Evolutionary conservation across 2,113 vertebrate genomes (phyloP), one percentile per base, ranked within the genome.

Genomic region (Lutjanus erythropterus): DNA sequence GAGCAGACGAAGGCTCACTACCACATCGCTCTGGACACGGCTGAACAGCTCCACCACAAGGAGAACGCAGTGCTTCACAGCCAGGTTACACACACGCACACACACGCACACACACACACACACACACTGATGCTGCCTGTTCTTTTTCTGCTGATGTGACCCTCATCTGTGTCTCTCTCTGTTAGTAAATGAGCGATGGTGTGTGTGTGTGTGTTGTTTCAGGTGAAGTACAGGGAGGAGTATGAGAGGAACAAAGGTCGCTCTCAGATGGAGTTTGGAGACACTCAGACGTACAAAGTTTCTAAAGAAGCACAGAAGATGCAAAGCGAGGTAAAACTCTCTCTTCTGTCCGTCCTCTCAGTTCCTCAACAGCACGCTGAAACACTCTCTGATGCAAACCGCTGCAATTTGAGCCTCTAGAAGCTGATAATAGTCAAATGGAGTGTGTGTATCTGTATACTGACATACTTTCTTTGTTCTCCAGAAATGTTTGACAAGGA

Each of bases 181-280:
- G 37, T 74, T 31, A 27, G 12, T 44, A 5, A 16, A 10, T 16
- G 0, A 19, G 8, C 14, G 53, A 59, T 76, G 6, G 4, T 1
- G 5, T 39, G 44, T n/a, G n/a, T n/a, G n/a, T 50, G 29, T 72
- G 3, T 85, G 71, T 53, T 11, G 78, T 66, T 19, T 50, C 88
- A 99, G 98, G 95, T 98, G 65, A 97, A 96, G 58, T 99, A 99
- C 93, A 96, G 92, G 81, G 95, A 97, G 86, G 95, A 96, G 16
- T 97, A 97, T 69, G 96, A 98, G 91, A 96, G 94, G 92, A 96
- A 77, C 66, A 97, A 95, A 87, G 97, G 97, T 14, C 96, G 86
- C 46, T 96, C 93, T 2, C 93, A 96, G 96, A 91, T 99, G 89
- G 97, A 98, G 87, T 98, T 98, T 83, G 94, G n/a, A 61, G 97